These are phyloP conservation scores for Charadrius vociferus DNA, from an alignment of 2,113 vertebrate genomes.

Conservation along the genomic window DNA sequence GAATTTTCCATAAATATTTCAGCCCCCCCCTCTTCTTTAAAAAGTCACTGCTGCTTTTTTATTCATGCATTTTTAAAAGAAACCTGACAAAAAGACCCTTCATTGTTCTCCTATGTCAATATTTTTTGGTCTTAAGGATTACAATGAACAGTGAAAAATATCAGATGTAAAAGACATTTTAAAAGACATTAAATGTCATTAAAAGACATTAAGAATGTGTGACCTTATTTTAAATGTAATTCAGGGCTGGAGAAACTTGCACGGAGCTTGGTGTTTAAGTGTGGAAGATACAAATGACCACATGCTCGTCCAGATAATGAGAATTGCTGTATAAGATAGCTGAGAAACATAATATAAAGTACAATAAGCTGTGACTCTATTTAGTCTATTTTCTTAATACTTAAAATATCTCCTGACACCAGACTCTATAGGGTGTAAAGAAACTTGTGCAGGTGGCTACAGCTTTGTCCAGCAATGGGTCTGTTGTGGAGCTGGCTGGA, in stretches of 20 bases:
- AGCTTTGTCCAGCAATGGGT: background rate
- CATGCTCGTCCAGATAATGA: background rate
- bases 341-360: background rate
- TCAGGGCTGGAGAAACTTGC: background rate
- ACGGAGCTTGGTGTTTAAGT: background rate
- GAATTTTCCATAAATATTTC: background rate
- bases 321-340: background rate
- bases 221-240: background rate
- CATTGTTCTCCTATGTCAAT: background rate
- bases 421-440: background rate
- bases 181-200: too few relatives aligned
- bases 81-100: background rate
- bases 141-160: background rate
- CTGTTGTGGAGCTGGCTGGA: background rate
- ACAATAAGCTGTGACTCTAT: background rate
- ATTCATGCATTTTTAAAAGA: background rate
- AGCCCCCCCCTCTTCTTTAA: background rate
- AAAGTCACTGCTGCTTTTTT: background rate
- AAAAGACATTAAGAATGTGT: too few relatives aligned
- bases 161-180: background rate
- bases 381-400: background rate
- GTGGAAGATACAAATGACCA: background rate
- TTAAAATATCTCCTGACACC: background rate
- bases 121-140: background rate
- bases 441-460: background rate